These are phyloP conservation scores for Melieria omissa DNA, from an alignment of 2,888 invertebrate species.

Conservation along the genomic window DNA sequence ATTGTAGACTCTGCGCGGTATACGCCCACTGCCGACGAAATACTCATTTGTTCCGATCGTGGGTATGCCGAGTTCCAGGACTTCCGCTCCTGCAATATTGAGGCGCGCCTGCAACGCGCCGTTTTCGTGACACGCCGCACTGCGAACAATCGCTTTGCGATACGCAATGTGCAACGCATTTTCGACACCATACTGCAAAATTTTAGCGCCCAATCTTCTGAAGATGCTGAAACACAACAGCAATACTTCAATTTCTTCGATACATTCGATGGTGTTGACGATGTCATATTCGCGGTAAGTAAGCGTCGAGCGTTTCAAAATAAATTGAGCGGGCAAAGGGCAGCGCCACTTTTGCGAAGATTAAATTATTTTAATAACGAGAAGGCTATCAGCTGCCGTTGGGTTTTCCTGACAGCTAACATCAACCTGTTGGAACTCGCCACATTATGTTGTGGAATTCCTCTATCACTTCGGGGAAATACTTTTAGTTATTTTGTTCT, in stretches of 20 bases:
- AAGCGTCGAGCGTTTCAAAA: background rate
- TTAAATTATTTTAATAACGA: conserved; percentile 44
- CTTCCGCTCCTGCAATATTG: conserved; percentile 43
- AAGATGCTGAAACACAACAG: conserved; percentile 1
- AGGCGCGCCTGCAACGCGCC: conserved; percentile 44
- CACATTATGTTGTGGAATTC: too few species aligned
- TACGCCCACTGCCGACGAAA: conserved; percentile 39
- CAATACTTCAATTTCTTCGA: conserved; percentile 43
- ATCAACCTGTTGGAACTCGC: too few species aligned
- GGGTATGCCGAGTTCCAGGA: conserved; percentile 28
- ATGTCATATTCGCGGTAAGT: conserved; percentile 49
- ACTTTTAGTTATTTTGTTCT: too few species aligned
- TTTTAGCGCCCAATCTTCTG: conserved; percentile 28
- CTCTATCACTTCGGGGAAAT: too few species aligned
- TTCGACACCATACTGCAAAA: conserved; percentile 39
- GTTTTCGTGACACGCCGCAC: conserved; percentile 33
- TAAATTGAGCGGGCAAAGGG: conserved; percentile 42
- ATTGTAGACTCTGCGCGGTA: conserved; percentile 45
- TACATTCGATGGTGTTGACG: conserved; percentile 40
- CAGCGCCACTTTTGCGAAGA: conserved; percentile 40
- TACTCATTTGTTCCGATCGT: conserved; percentile 44
- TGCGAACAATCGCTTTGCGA: background rate
- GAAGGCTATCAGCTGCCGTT: conserved; percentile 36
- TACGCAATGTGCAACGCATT: conserved; percentile 23
- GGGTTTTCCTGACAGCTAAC: too few species aligned